Evolutionary conservation across 2,888 invertebrate species (phyloP).

Genomic region (Hipparchia semele): DNA sequence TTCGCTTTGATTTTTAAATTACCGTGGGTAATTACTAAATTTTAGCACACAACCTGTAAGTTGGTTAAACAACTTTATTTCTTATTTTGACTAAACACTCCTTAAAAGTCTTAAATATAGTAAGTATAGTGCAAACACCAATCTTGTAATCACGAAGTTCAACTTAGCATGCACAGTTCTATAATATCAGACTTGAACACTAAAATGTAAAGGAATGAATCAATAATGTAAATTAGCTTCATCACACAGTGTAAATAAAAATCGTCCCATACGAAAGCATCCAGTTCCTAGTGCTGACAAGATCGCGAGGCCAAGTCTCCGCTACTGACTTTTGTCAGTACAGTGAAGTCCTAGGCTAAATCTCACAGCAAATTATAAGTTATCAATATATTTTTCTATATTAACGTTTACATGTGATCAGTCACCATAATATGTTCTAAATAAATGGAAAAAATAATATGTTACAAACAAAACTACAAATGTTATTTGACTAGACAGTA

Average conservation of each 20-base stretch:
- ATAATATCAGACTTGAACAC: constrained; percentile 49
- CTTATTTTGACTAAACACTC: constrained; percentile 65
- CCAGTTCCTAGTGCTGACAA: too few species aligned
- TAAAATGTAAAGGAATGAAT: constrained; percentile 49
- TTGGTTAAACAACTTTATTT: constrained; percentile 58
- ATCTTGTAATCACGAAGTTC: constrained; percentile 47
- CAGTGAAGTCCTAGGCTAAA: not conserved
- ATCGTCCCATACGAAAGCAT: not conserved
- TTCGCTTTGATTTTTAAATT: constrained; percentile 31
- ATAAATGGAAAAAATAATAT: constrained; percentile 55
- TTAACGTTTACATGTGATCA: constrained; percentile 41
- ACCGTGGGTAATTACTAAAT: constrained; percentile 47
- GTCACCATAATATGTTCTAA: constrained; percentile 47
- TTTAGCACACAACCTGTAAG: constrained; percentile 76
- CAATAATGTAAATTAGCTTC: constrained; percentile 29
- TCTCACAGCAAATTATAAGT: constrained; percentile 37
- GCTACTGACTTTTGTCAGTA: too few species aligned
- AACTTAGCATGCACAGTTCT: constrained; percentile 50
- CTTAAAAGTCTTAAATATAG: constrained; percentile 53
- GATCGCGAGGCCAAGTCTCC: too few species aligned
- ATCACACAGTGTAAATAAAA: constrained; percentile 30
- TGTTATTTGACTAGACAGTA: constrained; percentile 81
- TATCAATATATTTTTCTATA: constrained; percentile 38
- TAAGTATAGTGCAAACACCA: constrained; percentile 49
- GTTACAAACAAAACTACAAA: constrained; percentile 73